Evolutionary conservation across 2,888 invertebrate genomes (phyloP), one percentile per base, ranked within the genome.

Genomic region (Tolmerus cingulatus): DNA sequence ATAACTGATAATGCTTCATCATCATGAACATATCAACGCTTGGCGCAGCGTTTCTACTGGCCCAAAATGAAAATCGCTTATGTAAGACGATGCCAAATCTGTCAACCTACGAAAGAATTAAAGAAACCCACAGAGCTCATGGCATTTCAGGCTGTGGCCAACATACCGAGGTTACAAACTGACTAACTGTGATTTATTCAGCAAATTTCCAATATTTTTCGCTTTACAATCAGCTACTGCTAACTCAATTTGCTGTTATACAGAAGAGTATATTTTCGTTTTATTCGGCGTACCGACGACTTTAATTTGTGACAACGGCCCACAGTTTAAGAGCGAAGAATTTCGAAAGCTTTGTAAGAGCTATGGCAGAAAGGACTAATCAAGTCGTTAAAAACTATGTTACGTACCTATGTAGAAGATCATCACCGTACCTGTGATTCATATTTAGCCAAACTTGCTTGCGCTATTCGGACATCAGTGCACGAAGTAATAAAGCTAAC

Each of bases 151-250:
- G 16, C 14, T 14, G 46, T 46, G 16, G 14, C 86, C 1, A 86
- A n/a, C 3, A 30, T 43, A 46, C 14, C 51, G 37, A 46, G 87
- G 87, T 0, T 84, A 78, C 37, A 23, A 37, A 0, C 86, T 85
- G 12, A 86, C 27, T 88, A 2, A 87, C 87, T 4, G 86, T 87
- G 87, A 86, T 9, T 86, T 74, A n/a, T 88, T 88, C 14, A 57
- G 87, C 0, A 88, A 88, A 66, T 88, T 88, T n/a, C 74, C 87
- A 3, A 43, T 87, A 19, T 85, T 88, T 12, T 88, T 87, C 66
- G 86, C 88, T 4, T 14, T 88, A n/a, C 82, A 86, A 19, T 34
- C 87, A 1, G 84, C 85, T 0, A 87, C 7, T 7, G 5, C 34
- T 34, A 7, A 7, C 7, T 34, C 34, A 7, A 34, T 34, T 34